phyloP scores from a whole-genome alignment of 2,797 vertebrate species.

The Rhinoraja longicauda region DNA sequence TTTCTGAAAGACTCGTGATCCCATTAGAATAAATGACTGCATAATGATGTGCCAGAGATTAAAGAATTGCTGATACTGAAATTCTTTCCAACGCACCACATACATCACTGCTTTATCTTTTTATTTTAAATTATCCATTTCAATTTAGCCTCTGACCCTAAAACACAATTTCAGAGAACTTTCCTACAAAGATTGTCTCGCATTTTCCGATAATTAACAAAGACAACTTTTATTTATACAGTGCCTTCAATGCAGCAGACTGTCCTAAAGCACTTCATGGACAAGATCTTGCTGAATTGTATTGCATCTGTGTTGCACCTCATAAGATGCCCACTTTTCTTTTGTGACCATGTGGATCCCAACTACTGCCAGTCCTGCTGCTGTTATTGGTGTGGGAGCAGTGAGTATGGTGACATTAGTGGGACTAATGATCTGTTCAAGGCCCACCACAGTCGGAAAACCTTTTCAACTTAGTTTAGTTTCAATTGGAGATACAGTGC shows the following conservation, averaged over 20 bases:
- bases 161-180: neutral
- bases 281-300: too few relatives aligned
- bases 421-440: too few relatives aligned
- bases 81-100: neutral
- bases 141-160: neutral
- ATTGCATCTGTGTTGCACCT: too few relatives aligned
- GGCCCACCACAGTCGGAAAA: too few relatives aligned
- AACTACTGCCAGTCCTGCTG: too few relatives aligned
- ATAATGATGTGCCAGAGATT: conserved; percentile 5
- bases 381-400: too few relatives aligned
- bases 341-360: too few relatives aligned
- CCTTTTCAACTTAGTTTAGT: too few relatives aligned
- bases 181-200: neutral
- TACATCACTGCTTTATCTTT: neutral
- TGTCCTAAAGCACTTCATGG: neutral
- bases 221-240: too few relatives aligned
- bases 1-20: neutral
- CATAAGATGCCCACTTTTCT: too few relatives aligned
- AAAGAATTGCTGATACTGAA: neutral
- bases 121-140: neutral
- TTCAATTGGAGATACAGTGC: too few relatives aligned
- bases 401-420: too few relatives aligned
- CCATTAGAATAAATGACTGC: neutral
- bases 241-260: neutral
- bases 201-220: neutral